These are phyloP conservation scores for Eilema caniola DNA, from an alignment of 2,888 invertebrate genomes.

Conservation along the genomic window DNA sequence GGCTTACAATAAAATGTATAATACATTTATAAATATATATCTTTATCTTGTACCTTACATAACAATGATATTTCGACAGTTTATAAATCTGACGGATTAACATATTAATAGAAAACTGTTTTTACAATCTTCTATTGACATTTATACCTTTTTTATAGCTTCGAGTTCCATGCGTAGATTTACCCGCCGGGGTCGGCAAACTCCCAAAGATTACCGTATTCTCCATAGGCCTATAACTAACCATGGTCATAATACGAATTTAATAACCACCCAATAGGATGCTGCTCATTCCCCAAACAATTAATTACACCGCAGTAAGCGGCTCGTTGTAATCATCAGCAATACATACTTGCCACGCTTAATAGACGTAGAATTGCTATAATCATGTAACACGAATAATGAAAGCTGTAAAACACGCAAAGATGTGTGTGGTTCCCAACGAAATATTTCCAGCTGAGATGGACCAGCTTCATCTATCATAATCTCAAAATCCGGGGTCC, in stretches of 20 bases:
- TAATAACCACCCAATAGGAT: constrained; percentile 12
- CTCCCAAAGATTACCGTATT: constrained; percentile 10
- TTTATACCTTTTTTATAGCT: background rate
- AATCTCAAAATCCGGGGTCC: background rate
- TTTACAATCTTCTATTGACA: no score
- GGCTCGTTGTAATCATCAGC: constrained; percentile 7
- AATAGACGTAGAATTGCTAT: constrained; percentile 34
- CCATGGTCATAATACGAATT: constrained; percentile 10
- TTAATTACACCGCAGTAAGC: constrained; percentile 12
- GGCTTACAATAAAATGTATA: no score
- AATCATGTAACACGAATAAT: constrained; percentile 31
- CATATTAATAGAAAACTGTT: no score
- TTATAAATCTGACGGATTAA: no score
- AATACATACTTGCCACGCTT: constrained; percentile 6
- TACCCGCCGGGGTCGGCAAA: background rate
- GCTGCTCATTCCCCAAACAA: constrained; percentile 15
- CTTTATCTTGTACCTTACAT: no score
- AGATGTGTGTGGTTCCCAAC: constrained; percentile 28
- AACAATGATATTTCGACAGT: no score
- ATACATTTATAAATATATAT: no score
- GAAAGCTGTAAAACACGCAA: constrained; percentile 35
- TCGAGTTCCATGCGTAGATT: background rate
- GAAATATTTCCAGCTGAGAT: constrained; percentile 18
- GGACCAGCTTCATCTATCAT: no score
- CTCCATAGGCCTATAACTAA: constrained; percentile 4